Base-by-base conservation (phyloP, 1,140 invertebrate species). In the Cotesia chilonis region DNA sequence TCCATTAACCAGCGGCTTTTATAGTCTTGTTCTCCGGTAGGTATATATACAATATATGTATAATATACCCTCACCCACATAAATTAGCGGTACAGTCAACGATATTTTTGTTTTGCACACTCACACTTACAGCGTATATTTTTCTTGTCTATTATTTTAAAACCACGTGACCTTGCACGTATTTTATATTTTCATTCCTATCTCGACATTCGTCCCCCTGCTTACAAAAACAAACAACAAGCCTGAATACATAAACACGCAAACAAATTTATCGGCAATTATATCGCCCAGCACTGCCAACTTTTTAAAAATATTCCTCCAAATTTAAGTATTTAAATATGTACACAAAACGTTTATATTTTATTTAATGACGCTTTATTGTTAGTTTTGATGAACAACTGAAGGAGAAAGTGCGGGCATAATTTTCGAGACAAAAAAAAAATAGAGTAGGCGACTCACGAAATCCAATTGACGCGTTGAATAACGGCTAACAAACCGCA, bases 401-500 rank as follows among this genome's bases (percentile, higher is more conserved):
- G 14, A 12, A 20, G 20, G 59, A 28, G 59, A 35, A 67, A 52
- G 14, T 6, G 28, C 3, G 4, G 14, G 55, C 35, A 10, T 55
- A 38, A 54, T 28, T 17, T 9, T 37, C 4, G 54, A 55, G 36
- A 47, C 7, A n/a, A 47, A 14, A 51, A 14, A 66, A n/a, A 4
- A 7, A 38, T 52, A 41, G 5, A 52, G 17, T 51, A 66, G 37
- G 17, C 41, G 41, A 37, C 63, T 64, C 70, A 61, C 59, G 47
- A 79, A 84, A 86, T 86, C 84, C 77, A 85, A 86, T 87, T 83
- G 80, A 78, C 79, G 75, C 78, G 78, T 77, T 86, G 83, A 87
- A 87, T 87, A 84, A 87, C 83, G 84, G 80, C 85, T 87, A 87
- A 87, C 85, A 85, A 87, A 86, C 85, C 84, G 82, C 84, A 86